Percentiles rank a stretch among this genome's conserved stretches.
Conservation (phyloP, 2,888 invertebrate genomes). For the Yponomeuta evonymella region DNA sequence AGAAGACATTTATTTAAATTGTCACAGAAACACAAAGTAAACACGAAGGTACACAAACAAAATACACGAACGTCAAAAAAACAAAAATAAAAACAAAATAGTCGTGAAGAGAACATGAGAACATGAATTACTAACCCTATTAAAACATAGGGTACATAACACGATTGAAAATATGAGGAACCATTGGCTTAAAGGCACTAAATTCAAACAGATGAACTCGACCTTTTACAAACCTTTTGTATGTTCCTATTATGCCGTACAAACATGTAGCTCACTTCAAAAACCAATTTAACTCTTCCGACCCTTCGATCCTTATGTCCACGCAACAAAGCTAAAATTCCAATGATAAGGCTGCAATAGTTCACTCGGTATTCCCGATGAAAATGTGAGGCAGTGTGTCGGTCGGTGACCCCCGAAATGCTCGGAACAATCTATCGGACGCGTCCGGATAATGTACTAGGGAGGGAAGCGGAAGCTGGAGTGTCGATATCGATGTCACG, state of each 20-base stretch:
- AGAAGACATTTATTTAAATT: too few species aligned
- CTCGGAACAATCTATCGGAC: constrained; percentile 38
- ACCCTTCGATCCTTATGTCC: background rate
- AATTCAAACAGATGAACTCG: too few species aligned
- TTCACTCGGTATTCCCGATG: background rate
- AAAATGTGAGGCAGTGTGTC: constrained; percentile 65
- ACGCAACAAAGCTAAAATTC: background rate
- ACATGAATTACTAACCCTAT: too few species aligned
- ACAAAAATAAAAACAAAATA: too few species aligned
- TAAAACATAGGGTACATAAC: too few species aligned
- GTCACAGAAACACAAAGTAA: too few species aligned
- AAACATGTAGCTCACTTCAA: background rate
- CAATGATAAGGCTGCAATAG: background rate
- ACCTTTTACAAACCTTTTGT: background rate
- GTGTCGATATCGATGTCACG: background rate
- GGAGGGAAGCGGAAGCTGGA: background rate
- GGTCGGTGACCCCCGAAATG: constrained; percentile 61
- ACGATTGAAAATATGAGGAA: too few species aligned
- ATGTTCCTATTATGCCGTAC: background rate
- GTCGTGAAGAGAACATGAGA: too few species aligned
- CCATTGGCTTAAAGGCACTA: too few species aligned
- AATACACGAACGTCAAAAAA: too few species aligned
- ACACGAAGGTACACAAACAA: too few species aligned
- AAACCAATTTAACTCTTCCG: background rate
- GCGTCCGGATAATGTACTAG: constrained; percentile 5